Percentiles rank a stretch among this genome's conserved stretches.
Evolutionary conservation across 2,113 vertebrate genomes (phyloP).

Genomic region (Podiceps cristatus): DNA sequence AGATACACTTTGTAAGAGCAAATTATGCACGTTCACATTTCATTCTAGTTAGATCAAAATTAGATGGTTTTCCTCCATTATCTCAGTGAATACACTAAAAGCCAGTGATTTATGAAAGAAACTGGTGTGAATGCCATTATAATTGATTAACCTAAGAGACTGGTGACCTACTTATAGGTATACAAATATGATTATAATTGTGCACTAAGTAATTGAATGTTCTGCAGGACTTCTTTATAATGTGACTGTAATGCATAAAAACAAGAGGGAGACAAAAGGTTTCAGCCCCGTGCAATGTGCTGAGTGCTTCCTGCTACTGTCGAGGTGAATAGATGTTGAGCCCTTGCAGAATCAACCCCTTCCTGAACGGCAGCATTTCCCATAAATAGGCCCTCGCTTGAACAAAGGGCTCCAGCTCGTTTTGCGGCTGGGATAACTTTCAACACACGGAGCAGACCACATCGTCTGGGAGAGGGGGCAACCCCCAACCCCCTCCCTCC

Average conservation of each 20-base stretch:
- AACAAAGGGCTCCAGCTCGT: neutral
- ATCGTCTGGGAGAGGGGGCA: neutral
- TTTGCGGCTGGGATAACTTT: neutral
- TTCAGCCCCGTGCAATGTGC: neutral
- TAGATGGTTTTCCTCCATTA: constrained; percentile 68
- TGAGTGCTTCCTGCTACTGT: neutral
- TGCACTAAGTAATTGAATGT: constrained; percentile 67
- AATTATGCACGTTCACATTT: constrained; percentile 60
- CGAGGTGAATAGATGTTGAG: neutral
- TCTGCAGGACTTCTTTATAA: constrained; percentile 53
- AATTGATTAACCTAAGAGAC: constrained; percentile 72
- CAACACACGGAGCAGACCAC: neutral
- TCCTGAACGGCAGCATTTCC: neutral
- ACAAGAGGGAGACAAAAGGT: neutral
- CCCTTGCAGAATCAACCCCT: neutral
- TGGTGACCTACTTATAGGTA: constrained; percentile 55
- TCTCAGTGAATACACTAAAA: constrained; percentile 66
- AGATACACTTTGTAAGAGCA: constrained; percentile 49
- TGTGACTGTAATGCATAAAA: constrained; percentile 36
- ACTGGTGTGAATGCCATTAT: constrained; percentile 45
- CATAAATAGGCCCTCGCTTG: neutral
- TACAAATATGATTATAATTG: constrained; percentile 69
- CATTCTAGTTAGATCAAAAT: constrained; percentile 62
- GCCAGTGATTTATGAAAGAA: constrained; percentile 73
- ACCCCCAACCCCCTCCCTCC: neutral